These are phyloP conservation scores for Chelonus formosanus DNA, from an alignment of 2,888 invertebrate species.

Conservation along the genomic window DNA sequence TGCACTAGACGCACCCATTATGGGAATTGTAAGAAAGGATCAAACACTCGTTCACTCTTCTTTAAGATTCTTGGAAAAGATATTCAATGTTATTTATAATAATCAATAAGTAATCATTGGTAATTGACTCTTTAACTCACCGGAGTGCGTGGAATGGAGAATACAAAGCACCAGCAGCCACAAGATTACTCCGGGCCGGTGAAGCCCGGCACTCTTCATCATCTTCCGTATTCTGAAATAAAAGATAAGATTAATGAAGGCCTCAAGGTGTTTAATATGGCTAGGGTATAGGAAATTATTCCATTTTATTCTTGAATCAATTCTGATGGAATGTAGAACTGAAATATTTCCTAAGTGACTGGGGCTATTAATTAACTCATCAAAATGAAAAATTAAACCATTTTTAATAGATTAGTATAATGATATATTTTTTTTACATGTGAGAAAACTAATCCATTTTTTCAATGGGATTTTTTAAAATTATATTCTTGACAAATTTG, in stretches of 20 bases:
- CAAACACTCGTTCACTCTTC: not conserved
- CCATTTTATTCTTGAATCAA: no score
- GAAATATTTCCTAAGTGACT: no score
- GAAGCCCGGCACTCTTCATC: constrained; percentile 68
- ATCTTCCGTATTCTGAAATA: constrained; percentile 53
- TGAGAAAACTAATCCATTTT: no score
- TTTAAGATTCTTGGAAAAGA: not conserved
- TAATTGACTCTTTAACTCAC: constrained; percentile 47
- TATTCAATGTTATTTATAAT: not conserved
- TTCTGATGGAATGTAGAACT: no score
- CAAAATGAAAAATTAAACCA: no score
- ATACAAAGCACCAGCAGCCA: constrained; percentile 55
- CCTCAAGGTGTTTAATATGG: not conserved
- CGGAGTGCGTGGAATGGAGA: constrained; percentile 55
- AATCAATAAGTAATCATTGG: no score
- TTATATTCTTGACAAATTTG: no score
- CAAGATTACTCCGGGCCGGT: constrained; percentile 63
- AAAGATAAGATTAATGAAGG: constrained; percentile 11
- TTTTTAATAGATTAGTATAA: no score
- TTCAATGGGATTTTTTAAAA: no score
- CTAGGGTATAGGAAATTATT: no score
- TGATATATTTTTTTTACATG: no score
- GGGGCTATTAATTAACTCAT: no score
- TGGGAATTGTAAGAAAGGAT: constrained; percentile 8
- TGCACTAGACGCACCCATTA: constrained; percentile 26